These are phyloP conservation scores for Invenusta paracnida DNA, from an alignment of 2,888 invertebrate genomes.

Conservation along the genomic window DNA sequence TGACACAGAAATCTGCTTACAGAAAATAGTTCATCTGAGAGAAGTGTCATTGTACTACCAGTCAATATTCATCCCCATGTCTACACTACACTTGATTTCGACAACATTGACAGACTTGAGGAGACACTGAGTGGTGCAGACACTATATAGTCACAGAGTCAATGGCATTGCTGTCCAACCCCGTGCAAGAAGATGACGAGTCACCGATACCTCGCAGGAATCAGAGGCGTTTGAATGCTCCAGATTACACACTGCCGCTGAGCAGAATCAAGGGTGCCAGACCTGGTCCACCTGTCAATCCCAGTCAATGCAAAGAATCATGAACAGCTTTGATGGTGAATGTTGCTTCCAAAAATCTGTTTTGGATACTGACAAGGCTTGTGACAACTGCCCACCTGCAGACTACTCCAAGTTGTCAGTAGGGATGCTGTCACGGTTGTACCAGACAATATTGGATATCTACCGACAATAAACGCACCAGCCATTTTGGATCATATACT, in stretches of 20 bases:
- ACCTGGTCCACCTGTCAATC: slow-evolving; percentile 20
- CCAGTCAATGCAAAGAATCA: slow-evolving; percentile 15
- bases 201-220: background rate
- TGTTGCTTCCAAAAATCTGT: background rate
- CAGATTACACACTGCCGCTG: background rate
- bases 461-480: slow-evolving; percentile 2
- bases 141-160: slow-evolving; percentile 12
- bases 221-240: slow-evolving; percentile 22
- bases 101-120: slow-evolving; percentile 1
- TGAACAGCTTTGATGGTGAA: slow-evolving; percentile 8
- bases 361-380: background rate
- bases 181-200: slow-evolving; percentile 12
- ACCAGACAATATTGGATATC: slow-evolving; percentile 21
- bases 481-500: background rate
- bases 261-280: background rate
- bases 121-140: background rate
- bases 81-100: slow-evolving; percentile 6
- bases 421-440: slow-evolving; percentile 13
- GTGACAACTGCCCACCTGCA: slow-evolving; percentile 10
- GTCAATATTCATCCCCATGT: slow-evolving; percentile 5
- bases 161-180: slow-evolving; percentile 13
- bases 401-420: slow-evolving; percentile 6
- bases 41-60: slow-evolving; percentile 20
- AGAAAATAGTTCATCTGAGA: slow-evolving; percentile 29
- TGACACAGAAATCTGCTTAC: slow-evolving; percentile 15